Percentiles rank a stretch among this genome's conserved stretches.
These are phyloP conservation scores for Aptenodytes patagonicus DNA, from an alignment of 2,113 vertebrate species.

Conservation along the genomic window DNA sequence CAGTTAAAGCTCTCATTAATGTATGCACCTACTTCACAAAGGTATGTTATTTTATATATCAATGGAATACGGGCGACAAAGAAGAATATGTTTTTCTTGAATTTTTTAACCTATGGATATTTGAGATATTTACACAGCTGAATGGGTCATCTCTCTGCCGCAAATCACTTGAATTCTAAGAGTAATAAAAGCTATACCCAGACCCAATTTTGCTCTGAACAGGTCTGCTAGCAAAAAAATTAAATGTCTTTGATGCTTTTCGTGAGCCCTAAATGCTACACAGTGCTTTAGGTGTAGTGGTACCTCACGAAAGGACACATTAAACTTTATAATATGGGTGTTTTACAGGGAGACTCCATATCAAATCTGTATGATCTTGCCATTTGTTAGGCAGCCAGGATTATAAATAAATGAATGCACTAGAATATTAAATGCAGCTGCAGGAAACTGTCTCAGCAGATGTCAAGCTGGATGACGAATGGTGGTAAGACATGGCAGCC, in stretches of 20 bases:
- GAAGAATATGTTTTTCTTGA: not conserved
- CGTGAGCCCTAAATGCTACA: not conserved
- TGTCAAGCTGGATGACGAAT: not conserved
- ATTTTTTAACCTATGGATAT: not conserved
- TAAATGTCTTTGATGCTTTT: not conserved
- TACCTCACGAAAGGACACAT: not conserved
- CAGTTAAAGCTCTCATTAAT: conserved; percentile 23
- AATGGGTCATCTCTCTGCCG: not conserved
- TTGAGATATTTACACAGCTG: not conserved
- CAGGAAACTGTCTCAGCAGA: not conserved
- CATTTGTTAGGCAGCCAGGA: not conserved
- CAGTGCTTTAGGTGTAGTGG: not conserved
- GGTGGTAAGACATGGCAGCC: not conserved
- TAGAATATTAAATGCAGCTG: not conserved
- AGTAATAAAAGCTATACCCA: not conserved
- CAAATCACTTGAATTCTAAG: not conserved
- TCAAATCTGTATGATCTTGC: not conserved
- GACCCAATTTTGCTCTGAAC: not conserved
- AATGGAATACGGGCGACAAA: not conserved
- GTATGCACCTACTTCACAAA: conserved; percentile 15
- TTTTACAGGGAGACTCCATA: not conserved
- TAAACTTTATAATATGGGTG: not conserved
- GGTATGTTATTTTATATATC: not conserved
- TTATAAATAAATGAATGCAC: not conserved
- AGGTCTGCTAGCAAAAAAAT: not conserved